Conservation (phyloP, 2,113 vertebrate genomes). For the Myotis brandtii region DNA sequence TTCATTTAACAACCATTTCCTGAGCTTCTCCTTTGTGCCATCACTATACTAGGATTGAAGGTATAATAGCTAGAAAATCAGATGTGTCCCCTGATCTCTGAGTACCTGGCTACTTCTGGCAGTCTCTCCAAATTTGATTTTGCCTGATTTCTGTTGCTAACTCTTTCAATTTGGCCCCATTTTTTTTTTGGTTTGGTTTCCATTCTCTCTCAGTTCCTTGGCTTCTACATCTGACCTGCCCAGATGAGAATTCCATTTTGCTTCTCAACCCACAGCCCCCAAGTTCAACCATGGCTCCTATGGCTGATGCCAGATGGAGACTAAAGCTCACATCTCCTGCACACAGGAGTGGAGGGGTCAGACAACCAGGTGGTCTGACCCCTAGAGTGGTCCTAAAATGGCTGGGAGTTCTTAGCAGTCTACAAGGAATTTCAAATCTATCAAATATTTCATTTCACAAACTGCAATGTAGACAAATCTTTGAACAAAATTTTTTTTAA, state of each 20-base stretch:
- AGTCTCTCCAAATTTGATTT: not conserved
- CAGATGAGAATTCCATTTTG: not conserved
- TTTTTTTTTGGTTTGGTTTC: not conserved
- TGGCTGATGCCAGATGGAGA: not conserved
- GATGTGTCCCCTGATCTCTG: not conserved
- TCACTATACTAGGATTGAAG: not conserved
- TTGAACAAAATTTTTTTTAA: not conserved
- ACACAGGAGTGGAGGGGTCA: not conserved
- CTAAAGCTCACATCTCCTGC: not conserved
- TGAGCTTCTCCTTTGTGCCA: not conserved
- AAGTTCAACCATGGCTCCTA: not conserved
- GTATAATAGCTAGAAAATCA: not conserved
- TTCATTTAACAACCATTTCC: not conserved
- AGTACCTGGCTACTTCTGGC: not conserved
- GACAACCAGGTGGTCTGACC: not conserved
- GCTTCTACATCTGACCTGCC: not conserved
- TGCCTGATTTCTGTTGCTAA: not conserved
- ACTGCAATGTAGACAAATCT: constrained; percentile 9
- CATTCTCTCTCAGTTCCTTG: not conserved
- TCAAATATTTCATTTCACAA: not conserved
- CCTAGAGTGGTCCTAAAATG: not conserved
- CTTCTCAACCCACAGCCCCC: not conserved
- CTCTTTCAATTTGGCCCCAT: not conserved
- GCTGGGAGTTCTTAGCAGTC: not conserved
- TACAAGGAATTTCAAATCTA: not conserved